Conservation (phyloP, 2,888 invertebrate species). For the Thecophora atra region DNA sequence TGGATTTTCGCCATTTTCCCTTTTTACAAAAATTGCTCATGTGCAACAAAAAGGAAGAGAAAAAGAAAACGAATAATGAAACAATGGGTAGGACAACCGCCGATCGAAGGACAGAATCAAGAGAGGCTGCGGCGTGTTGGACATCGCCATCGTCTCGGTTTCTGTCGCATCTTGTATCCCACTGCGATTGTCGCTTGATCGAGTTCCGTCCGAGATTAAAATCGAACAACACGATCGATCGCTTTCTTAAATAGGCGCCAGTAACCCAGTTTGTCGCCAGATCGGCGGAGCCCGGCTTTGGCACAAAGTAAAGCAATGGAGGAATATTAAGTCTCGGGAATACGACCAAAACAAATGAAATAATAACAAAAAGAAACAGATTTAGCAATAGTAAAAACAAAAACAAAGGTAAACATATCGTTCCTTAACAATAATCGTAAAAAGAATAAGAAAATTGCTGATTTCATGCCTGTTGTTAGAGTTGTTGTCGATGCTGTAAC, state of each 20-base stretch:
- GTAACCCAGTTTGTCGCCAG: slow-evolving; percentile 47
- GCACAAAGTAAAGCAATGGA: neutral
- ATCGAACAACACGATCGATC: slow-evolving; percentile 49
- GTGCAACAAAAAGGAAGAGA: slow-evolving; percentile 2
- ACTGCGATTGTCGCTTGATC: slow-evolving; percentile 8
- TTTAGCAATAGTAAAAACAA: no score
- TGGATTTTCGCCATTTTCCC: slow-evolving; percentile 18
- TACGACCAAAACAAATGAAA: no score
- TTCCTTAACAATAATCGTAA: neutral
- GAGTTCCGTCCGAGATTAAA: slow-evolving; percentile 44
- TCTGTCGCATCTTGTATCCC: slow-evolving; percentile 15
- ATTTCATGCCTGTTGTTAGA: neutral
- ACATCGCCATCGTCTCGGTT: neutral
- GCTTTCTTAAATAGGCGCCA: slow-evolving; percentile 48
- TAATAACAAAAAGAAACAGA: neutral
- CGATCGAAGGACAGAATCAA: neutral
- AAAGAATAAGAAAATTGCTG: neutral
- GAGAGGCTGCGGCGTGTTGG: neutral
- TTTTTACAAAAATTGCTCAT: neutral
- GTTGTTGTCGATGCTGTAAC: no score
- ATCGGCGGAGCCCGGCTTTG: slow-evolving; percentile 13
- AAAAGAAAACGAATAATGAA: slow-evolving; percentile 4
- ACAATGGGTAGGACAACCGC: neutral
- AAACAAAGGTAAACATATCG: no score
- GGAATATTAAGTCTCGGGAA: neutral